Percentiles rank a stretch among this genome's conserved stretches.
These are phyloP conservation scores for Malurus alboscapulatus DNA, from an alignment of 2,113 vertebrate genomes.

Conservation along the genomic window DNA sequence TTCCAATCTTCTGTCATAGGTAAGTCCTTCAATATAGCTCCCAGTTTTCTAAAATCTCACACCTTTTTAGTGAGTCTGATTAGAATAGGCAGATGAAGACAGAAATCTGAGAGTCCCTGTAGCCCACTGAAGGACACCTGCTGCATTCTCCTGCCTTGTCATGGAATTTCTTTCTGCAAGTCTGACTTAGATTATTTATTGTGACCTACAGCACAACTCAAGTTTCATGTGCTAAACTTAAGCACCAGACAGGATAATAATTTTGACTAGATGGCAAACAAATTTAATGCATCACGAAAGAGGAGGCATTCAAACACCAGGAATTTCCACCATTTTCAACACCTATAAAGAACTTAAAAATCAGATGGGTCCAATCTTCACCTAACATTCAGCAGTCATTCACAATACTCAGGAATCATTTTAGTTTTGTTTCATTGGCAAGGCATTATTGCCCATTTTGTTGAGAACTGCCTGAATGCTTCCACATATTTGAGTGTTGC, in stretches of 20 bases:
- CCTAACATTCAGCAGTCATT: neutral
- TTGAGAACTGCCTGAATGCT: neutral
- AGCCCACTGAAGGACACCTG: neutral
- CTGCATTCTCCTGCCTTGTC: neutral
- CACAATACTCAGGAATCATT: neutral
- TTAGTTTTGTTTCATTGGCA: neutral
- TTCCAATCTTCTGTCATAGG: neutral
- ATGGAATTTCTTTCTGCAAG: neutral
- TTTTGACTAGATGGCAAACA: neutral
- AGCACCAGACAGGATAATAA: neutral
- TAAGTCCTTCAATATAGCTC: neutral
- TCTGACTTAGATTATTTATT: neutral
- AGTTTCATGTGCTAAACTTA: neutral
- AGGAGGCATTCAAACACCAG: neutral
- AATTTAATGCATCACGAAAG: rapidly evolving
- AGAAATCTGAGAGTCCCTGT: neutral
- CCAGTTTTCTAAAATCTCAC: neutral
- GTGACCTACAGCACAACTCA: neutral
- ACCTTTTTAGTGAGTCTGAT: neutral
- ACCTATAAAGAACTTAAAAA: neutral
- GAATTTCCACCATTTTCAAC: neutral
- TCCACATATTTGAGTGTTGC: neutral
- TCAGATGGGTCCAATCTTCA: neutral
- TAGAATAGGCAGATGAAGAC: neutral
- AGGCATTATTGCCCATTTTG: neutral